Evolutionary conservation across 2,113 vertebrate genomes (phyloP), one percentile per base, ranked within the genome.

Genomic region (Tachuris rubrigastra): DNA sequence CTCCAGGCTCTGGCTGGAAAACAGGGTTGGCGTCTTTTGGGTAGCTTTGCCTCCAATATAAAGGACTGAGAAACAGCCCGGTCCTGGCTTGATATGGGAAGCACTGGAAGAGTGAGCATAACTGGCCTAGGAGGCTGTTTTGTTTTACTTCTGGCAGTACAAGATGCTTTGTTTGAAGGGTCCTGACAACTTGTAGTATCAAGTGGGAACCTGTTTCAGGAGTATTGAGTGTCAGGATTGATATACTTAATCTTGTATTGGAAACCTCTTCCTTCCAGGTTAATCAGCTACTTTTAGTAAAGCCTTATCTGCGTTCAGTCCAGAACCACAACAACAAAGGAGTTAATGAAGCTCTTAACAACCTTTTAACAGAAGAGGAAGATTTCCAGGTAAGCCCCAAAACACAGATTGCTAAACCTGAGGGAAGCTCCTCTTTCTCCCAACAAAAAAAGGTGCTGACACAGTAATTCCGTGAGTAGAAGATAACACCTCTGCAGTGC

Each of bases 321-420:
- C 99, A 99, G 97, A 99, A 92, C 96, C 98, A 99, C 96, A 99
- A 99, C 94, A 99, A 99, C 90, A 99, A 98, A 96, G 98, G 98
- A 33, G 98, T 99, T 76, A 99, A 99, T 0, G 98, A 99, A 94
- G 98, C 98, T 31, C 98, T 99, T 41, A 99, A 99, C 97, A 98
- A 98, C 87, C 97, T 99, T 90, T 97, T 99, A 93, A 99, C 98
- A 5, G 98, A 99, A 66, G 99, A 99, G 87, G 99, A 99, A 84
- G 99, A 99, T 93, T 99, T 98, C 71, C 98, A 99, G 98, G 99
- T 99, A 49, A 96, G 93, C 31, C 17, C 39, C 49, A 53, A 41
- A 60, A 55, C 77, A 31, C 2, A 63, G 22, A 31, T 62, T 47
- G 33, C 46, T 90, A 68, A 35, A 14, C 28, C 44, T 58, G 31